A percentile compares a stretch with the other conserved stretches of the same genome.
Evolutionary conservation across 2,888 invertebrate species (phyloP).

Genomic region (Brachyptera putata): DNA sequence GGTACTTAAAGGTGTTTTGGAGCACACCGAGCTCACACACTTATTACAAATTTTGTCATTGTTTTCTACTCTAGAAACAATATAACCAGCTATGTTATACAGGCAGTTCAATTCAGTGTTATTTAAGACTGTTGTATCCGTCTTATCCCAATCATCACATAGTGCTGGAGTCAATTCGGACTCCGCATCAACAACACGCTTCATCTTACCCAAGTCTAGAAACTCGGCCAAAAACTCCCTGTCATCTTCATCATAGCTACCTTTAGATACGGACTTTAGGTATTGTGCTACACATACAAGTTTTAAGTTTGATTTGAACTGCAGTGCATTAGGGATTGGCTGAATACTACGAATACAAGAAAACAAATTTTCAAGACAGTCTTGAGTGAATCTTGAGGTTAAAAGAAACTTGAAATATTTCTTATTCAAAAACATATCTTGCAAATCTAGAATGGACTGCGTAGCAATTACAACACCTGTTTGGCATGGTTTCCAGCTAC

Average conservation of each 20-base stretch:
- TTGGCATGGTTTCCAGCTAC: slow-evolving; percentile 11
- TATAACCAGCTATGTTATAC: slow-evolving; percentile 5
- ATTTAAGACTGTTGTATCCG: too few relatives aligned
- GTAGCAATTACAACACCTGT: slow-evolving; percentile 3
- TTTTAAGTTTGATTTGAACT: slow-evolving; percentile 7
- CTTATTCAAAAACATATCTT: slow-evolving; percentile 1
- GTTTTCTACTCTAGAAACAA: neutral
- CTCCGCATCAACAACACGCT: too few relatives aligned
- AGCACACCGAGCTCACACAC: neutral
- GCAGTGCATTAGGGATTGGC: neutral
- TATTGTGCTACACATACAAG: slow-evolving; percentile 8
- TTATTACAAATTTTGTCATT: neutral
- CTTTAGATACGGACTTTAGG: neutral
- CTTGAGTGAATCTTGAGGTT: too few relatives aligned
- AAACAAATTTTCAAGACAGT: too few relatives aligned
- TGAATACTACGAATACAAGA: slow-evolving; percentile 1
- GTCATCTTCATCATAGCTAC: slow-evolving; percentile 25
- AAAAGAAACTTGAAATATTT: neutral
- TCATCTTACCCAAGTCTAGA: neutral
- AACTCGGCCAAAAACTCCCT: neutral
- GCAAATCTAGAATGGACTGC: neutral
- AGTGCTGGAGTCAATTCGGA: neutral
- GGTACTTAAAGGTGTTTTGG: neutral
- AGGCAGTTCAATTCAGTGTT: neutral
- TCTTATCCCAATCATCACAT: too few relatives aligned